These are phyloP conservation scores for Rhinichthys osculus DNA, from an alignment of 2,797 vertebrate genomes.

Conservation along the genomic window DNA sequence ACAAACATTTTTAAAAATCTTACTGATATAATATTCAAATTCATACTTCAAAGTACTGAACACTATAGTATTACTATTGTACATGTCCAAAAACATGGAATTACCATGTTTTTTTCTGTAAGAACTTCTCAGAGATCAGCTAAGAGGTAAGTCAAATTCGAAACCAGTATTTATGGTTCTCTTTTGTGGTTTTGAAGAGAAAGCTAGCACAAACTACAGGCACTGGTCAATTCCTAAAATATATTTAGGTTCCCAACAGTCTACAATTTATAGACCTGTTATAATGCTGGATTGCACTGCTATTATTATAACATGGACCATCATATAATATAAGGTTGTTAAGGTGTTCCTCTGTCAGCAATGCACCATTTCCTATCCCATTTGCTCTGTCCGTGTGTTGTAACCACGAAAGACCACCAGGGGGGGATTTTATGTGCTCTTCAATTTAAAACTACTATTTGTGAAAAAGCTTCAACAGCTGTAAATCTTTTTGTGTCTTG, in stretches of 20 bases:
- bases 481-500: conserved; percentile 20
- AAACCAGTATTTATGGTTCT: conserved; percentile 13
- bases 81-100: neutral
- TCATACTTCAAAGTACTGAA: neutral
- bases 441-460: neutral
- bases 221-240: neutral
- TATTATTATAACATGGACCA: neutral
- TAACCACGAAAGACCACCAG: conserved; percentile 10
- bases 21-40: neutral
- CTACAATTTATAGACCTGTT: neutral
- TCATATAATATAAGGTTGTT: conserved; percentile 12
- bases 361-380: neutral
- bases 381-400: neutral
- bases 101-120: neutral
- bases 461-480: conserved; percentile 12
- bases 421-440: neutral
- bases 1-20: neutral
- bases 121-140: neutral
- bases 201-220: conserved; percentile 35
- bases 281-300: neutral
- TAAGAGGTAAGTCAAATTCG: neutral
- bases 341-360: neutral
- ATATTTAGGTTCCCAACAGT: neutral
- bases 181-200: conserved; percentile 26
- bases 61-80: neutral